A percentile compares a stretch with the other conserved stretches of the same genome.
Conservation (phyloP, 1,140 invertebrate genomes). For the Drosophila pectinifera region DNA sequence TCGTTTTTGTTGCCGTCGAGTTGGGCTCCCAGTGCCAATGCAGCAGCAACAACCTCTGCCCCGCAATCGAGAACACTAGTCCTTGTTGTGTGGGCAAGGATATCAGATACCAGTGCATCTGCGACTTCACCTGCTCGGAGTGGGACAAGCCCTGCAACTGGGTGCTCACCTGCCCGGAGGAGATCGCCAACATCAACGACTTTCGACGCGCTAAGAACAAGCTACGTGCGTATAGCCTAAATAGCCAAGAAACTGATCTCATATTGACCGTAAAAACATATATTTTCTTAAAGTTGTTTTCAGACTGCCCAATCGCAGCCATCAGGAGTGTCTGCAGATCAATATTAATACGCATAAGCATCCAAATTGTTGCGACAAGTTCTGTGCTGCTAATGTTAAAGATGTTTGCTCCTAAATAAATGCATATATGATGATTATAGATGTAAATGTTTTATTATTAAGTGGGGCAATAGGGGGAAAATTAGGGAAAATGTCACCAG, state of each 20-base stretch:
- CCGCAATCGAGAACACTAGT: neutral
- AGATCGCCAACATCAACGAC: slow-evolving; percentile 17
- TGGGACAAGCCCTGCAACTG: slow-evolving; percentile 54
- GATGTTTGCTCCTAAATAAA: slow-evolving; percentile 49
- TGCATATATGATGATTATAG: neutral
- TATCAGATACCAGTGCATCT: slow-evolving; percentile 29
- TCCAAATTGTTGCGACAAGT: slow-evolving; percentile 34
- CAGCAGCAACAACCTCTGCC: neutral
- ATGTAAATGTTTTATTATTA: neutral
- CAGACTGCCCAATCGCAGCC: neutral
- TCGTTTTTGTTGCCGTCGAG: slow-evolving; percentile 1
- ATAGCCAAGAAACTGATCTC: too few relatives aligned
- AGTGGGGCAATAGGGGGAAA: too few relatives aligned
- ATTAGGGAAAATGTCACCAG: neutral
- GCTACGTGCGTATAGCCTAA: slow-evolving; percentile 36
- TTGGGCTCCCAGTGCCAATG: neutral
- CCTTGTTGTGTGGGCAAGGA: neutral
- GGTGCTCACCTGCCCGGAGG: slow-evolving; percentile 20
- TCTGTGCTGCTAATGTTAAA: slow-evolving; percentile 1
- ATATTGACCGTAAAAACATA: neutral
- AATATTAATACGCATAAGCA: slow-evolving; percentile 25
- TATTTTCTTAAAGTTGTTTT: slow-evolving; percentile 11
- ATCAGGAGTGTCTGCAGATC: slow-evolving; percentile 29
- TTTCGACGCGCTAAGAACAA: slow-evolving; percentile 6
- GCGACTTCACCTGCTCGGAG: slow-evolving; percentile 47